Evolutionary conservation across 1,140 invertebrate species (phyloP).

Genomic region (Drosophila setifemur): DNA sequence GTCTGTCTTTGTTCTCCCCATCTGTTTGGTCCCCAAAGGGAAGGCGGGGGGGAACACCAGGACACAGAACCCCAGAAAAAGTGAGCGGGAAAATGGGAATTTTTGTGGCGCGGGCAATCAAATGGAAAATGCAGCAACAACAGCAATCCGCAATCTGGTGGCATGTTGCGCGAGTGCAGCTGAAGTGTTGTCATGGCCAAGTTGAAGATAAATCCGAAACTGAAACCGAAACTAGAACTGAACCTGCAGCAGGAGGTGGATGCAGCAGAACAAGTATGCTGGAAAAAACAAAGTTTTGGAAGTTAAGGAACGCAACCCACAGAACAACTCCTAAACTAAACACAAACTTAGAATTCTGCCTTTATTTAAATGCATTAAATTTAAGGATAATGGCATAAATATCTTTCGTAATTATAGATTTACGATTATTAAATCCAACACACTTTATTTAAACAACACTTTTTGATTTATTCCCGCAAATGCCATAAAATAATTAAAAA

Average conservation of each 20-base stretch:
- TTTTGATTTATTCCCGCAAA: too few relatives aligned
- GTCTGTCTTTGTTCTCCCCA: not conserved
- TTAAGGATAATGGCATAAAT: too few relatives aligned
- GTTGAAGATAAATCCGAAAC: not conserved
- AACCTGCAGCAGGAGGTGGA: slow-evolving; percentile 10
- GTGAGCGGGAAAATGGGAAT: not conserved
- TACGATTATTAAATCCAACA: too few relatives aligned
- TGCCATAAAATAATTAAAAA: too few relatives aligned
- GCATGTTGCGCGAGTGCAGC: slow-evolving; percentile 50
- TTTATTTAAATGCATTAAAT: too few relatives aligned
- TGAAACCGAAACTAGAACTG: slow-evolving; percentile 2
- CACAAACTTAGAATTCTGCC: too few relatives aligned
- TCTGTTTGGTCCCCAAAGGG: slow-evolving; percentile 5
- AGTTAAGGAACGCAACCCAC: too few relatives aligned
- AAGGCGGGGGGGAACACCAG: not conserved
- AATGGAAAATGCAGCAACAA: slow-evolving; percentile 71
- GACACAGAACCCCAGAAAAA: too few relatives aligned
- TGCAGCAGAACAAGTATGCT: slow-evolving; percentile 8
- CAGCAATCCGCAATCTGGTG: slow-evolving; percentile 49
- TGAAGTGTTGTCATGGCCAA: slow-evolving; percentile 51
- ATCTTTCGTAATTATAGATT: too few relatives aligned
- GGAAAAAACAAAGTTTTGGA: not conserved
- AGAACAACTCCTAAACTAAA: too few relatives aligned
- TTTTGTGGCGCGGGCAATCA: slow-evolving; percentile 67
- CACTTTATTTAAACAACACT: too few relatives aligned